Evolutionary conservation across 1,140 invertebrate genomes (phyloP).

Genomic region (Drosophila pectinifera): DNA sequence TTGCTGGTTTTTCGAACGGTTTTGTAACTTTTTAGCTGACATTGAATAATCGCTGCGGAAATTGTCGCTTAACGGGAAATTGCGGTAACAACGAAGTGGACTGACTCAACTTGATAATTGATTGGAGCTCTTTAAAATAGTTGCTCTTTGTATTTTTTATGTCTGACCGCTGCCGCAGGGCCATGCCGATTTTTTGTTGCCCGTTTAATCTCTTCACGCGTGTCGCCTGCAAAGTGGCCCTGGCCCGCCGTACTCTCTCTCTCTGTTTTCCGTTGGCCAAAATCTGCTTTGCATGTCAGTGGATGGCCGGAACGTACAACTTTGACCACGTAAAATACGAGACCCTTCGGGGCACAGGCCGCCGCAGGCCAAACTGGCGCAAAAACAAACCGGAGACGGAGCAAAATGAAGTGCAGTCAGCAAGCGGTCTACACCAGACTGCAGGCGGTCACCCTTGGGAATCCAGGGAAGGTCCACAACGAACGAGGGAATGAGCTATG

Average conservation of each 20-base stretch:
- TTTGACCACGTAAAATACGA: constrained; percentile 73
- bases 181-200: constrained; percentile 29
- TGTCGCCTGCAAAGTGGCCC: constrained; percentile 38
- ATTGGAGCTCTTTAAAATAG: constrained; percentile 67
- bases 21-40: constrained; percentile 50
- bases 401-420: constrained; percentile 15
- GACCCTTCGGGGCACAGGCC: constrained; percentile 34
- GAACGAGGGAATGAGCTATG: constrained; percentile 7
- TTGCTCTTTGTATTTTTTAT: constrained; percentile 9
- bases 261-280: constrained; percentile 12
- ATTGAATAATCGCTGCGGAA: constrained; percentile 75
- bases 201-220: constrained; percentile 59
- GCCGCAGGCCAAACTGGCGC: constrained; percentile 39
- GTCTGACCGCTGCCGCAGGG: constrained; percentile 34
- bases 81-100: constrained; percentile 44
- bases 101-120: constrained; percentile 60
- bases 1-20: constrained; percentile 37
- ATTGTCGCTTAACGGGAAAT: constrained; percentile 74
- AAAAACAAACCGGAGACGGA: constrained; percentile 24
- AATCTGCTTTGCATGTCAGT: constrained; percentile 62
- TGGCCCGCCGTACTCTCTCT: not conserved
- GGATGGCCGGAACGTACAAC: constrained; percentile 55
- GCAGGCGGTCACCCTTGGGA: constrained; percentile 5
- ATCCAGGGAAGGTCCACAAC: not conserved
- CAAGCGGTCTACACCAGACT: constrained; percentile 2